phyloP scores from a whole-genome alignment of 2,113 vertebrate genomes.

The Rhinichthys klamathensis region DNA sequence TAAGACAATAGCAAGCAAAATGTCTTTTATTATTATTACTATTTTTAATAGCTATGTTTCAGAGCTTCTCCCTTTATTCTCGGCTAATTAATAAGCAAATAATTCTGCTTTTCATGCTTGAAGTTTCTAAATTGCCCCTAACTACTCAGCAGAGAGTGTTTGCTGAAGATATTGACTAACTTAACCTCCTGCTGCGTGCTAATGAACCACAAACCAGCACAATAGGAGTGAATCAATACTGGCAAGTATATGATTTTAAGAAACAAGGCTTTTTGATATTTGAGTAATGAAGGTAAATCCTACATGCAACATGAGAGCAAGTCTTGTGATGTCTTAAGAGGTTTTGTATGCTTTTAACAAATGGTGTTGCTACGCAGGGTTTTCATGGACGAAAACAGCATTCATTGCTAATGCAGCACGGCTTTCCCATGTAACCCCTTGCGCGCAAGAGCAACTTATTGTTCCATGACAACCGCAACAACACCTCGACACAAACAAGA shows the following conservation, averaged over 20 bases:
- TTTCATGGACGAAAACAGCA: background rate
- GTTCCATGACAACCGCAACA: constrained; percentile 45
- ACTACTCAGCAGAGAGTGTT: constrained; percentile 56
- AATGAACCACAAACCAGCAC: constrained; percentile 68
- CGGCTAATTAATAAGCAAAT: background rate
- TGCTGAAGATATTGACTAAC: constrained; percentile 70
- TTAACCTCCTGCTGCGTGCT: constrained; percentile 63
- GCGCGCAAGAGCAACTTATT: constrained; percentile 13
- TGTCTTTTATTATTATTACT: background rate
- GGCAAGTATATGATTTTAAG: constrained; percentile 71
- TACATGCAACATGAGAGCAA: background rate
- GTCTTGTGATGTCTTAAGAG: constrained; percentile 8
- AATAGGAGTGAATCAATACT: constrained; percentile 69
- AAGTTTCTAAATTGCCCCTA: background rate
- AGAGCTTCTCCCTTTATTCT: background rate
- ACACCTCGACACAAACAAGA: constrained; percentile 27
- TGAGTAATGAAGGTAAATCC: constrained; percentile 4
- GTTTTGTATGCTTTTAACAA: background rate
- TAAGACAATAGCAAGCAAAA: background rate
- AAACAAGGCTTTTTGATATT: constrained; percentile 46
- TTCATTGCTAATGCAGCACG: constrained; percentile 22
- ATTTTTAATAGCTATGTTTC: background rate
- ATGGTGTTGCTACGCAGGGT: constrained; percentile 63
- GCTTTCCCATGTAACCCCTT: constrained; percentile 3
- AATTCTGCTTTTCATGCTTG: background rate